A percentile compares a stretch with the other conserved stretches of the same genome.
Evolutionary conservation across 2,888 invertebrate genomes (phyloP).

Genomic region (Ochlodes sylvanus): DNA sequence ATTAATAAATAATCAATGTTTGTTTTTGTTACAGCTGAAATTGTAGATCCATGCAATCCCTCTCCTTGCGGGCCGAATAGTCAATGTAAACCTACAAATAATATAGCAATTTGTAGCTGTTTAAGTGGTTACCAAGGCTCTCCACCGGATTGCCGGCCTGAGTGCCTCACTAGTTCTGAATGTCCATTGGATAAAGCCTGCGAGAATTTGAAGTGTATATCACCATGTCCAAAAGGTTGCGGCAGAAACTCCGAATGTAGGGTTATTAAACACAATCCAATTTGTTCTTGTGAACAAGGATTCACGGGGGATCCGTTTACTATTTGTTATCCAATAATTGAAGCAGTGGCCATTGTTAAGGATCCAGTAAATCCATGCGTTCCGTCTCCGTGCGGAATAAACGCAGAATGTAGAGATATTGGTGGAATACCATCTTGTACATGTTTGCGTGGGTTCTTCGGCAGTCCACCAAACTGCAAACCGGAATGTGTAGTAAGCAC

Average conservation of each 20-base stretch:
- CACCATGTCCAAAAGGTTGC: slow-evolving; percentile 89
- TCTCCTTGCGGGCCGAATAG: slow-evolving; percentile 92
- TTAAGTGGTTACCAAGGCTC: slow-evolving; percentile 87
- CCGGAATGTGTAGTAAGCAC: slow-evolving; percentile 90
- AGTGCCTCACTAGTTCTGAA: slow-evolving; percentile 88
- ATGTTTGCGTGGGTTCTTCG: slow-evolving; percentile 87
- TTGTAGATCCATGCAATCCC: slow-evolving; percentile 85
- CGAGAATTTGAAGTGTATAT: slow-evolving; percentile 88
- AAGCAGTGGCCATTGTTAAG: slow-evolving; percentile 55
- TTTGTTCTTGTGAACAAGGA: slow-evolving; percentile 87
- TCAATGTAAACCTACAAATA: slow-evolving; percentile 83
- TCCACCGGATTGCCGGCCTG: slow-evolving; percentile 89
- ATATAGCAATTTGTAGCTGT: slow-evolving; percentile 89
- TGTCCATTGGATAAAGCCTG: slow-evolving; percentile 88
- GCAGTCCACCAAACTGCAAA: slow-evolving; percentile 90
- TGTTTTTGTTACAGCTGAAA: slow-evolving; percentile 60
- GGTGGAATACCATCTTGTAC: slow-evolving; percentile 87
- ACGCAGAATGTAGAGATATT: slow-evolving; percentile 86
- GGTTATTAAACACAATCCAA: slow-evolving; percentile 89
- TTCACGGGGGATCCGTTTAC: slow-evolving; percentile 88
- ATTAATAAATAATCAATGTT: neutral
- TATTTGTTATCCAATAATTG: slow-evolving; percentile 67
- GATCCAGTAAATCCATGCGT: slow-evolving; percentile 86
- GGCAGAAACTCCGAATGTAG: slow-evolving; percentile 89
- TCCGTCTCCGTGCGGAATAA: slow-evolving; percentile 92